Evolutionary conservation across 1,140 invertebrate genomes (phyloP).

Genomic region (Leptestheria dahalacensis): DNA sequence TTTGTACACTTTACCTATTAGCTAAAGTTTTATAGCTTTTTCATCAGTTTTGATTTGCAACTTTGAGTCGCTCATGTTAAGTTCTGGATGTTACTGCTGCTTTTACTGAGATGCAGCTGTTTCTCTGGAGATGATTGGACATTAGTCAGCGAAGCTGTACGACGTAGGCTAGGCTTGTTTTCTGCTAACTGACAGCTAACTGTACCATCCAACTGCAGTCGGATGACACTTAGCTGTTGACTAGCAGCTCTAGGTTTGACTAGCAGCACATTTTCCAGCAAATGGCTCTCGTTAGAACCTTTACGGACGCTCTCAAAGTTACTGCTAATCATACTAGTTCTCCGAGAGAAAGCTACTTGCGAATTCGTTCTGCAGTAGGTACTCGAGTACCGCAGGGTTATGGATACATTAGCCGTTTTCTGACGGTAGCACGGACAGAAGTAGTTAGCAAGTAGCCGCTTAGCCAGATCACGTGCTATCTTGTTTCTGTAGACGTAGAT

Average conservation of each 20-base stretch:
- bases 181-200: not conserved
- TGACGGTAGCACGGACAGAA: not conserved
- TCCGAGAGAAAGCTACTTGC: not conserved
- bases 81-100: too few species aligned
- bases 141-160: not conserved
- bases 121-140: not conserved
- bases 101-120: too few species aligned
- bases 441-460: not conserved
- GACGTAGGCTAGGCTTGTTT: not conserved
- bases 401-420: not conserved
- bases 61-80: too few species aligned
- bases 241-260: not conserved
- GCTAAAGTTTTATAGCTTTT: too few species aligned
- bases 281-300: not conserved
- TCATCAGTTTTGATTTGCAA: too few species aligned
- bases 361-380: not conserved
- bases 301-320: not conserved
- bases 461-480: constrained; percentile 13
- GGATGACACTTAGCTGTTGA: not conserved
- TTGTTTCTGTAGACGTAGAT: constrained; percentile 40
- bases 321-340: not conserved
- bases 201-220: not conserved
- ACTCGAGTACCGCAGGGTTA: not conserved
- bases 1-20: too few species aligned
- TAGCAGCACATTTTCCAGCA: not conserved